Conservation (phyloP, 2,888 invertebrate species). For the Hartigia nigra region DNA sequence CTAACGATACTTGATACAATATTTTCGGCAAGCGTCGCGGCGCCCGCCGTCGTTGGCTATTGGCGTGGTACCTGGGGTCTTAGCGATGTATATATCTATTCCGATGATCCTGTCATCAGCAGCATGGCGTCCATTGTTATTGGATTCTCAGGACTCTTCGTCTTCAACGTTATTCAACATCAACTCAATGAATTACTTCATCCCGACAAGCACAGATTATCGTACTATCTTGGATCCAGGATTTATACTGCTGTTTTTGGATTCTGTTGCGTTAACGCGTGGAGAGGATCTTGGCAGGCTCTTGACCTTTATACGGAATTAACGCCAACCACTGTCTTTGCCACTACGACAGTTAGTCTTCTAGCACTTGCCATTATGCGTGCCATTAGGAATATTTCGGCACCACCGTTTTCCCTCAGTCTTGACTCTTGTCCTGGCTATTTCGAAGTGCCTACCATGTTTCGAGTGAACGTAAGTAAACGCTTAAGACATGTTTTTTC, state of each 20-base stretch:
- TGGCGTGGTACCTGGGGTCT: constrained; percentile 90
- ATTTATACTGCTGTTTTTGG: constrained; percentile 81
- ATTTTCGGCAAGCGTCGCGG: constrained; percentile 79
- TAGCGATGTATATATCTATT: constrained; percentile 78
- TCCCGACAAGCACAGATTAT: constrained; percentile 76
- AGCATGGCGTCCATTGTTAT: constrained; percentile 76
- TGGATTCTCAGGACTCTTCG: constrained; percentile 77
- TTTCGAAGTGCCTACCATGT: constrained; percentile 88
- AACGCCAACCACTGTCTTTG: constrained; percentile 71
- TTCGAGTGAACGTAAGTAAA: constrained; percentile 80
- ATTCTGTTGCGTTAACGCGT: constrained; percentile 86
- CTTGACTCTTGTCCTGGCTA: constrained; percentile 82
- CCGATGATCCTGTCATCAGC: constrained; percentile 72
- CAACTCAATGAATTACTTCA: constrained; percentile 70
- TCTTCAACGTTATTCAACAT: constrained; percentile 76
- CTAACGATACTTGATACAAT: constrained; percentile 78
- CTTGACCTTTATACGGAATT: constrained; percentile 77
- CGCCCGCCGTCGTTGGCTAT: constrained; percentile 85
- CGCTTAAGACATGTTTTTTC: no score
- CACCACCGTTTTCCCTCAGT: constrained; percentile 83
- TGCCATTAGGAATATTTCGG: constrained; percentile 81
- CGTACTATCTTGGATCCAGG: constrained; percentile 78
- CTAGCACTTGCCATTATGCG: constrained; percentile 77
- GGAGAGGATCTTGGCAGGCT: constrained; percentile 86
- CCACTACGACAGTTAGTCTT: constrained; percentile 75